Conservation (phyloP, 2,797 vertebrate species). For the Rhynchotus rufescens region DNA sequence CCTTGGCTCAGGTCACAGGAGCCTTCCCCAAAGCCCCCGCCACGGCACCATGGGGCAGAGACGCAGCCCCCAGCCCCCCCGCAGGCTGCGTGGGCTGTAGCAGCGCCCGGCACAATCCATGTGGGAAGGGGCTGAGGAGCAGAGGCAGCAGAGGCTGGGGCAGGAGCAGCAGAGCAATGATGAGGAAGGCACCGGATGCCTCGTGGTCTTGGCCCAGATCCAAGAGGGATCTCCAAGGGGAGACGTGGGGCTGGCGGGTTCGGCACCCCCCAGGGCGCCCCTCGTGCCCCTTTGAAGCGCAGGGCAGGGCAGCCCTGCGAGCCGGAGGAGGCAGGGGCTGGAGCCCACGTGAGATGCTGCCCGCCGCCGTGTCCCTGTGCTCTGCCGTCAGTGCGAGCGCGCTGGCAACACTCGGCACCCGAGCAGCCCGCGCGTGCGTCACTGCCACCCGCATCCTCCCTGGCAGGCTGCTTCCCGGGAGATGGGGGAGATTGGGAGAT, state of each 20-base stretch:
- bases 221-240: too few species aligned
- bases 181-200: too few species aligned
- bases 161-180: not conserved
- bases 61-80: not conserved
- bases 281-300: too few species aligned
- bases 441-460: not conserved
- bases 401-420: not conserved
- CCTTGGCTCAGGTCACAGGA: too few species aligned
- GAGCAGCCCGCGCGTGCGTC: not conserved
- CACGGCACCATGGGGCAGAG: not conserved
- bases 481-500: not conserved
- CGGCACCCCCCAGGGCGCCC: too few species aligned
- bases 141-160: fast-evolving
- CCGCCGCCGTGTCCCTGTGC: too few species aligned
- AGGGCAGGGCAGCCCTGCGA: not conserved
- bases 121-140: not conserved
- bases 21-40: not conserved
- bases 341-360: too few species aligned
- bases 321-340: not conserved
- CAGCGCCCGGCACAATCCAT: too few species aligned
- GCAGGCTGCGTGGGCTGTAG: too few species aligned
- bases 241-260: too few species aligned
- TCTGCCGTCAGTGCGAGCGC: not conserved
- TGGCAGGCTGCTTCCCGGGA: not conserved
- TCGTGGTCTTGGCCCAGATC: too few species aligned